phyloP scores from a whole-genome alignment of 2,888 invertebrate species.

The Pandemis cinnamomeana region DNA sequence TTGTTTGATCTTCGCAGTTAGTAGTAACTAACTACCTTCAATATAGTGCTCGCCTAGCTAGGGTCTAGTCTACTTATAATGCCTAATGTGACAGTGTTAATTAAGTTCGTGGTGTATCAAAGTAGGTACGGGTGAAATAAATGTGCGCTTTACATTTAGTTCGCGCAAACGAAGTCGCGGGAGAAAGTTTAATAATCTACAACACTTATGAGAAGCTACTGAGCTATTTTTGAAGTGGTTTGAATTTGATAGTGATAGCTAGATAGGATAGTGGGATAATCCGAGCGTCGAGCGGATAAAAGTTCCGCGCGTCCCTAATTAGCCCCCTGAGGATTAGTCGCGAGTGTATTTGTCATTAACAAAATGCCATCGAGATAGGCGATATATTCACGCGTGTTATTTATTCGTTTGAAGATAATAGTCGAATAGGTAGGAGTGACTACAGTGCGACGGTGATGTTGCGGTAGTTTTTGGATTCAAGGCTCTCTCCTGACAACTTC shows the following conservation, averaged over 20 bases:
- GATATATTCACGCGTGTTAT: constrained; percentile 11
- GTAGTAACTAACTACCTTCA: too few species aligned
- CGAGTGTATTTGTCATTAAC: constrained; percentile 24
- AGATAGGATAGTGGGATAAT: constrained; percentile 9
- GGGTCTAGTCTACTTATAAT: too few species aligned
- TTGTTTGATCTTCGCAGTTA: too few species aligned
- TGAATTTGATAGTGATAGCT: neutral
- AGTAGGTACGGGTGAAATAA: too few species aligned
- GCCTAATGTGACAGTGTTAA: too few species aligned
- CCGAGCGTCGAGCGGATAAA: constrained; percentile 20
- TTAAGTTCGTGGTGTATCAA: neutral
- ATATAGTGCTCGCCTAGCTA: too few species aligned
- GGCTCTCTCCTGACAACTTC: too few species aligned
- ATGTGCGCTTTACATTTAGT: neutral
- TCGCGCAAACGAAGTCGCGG: neutral
- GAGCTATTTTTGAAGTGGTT: neutral
- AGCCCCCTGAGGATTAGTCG: constrained; percentile 18
- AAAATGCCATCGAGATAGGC: constrained; percentile 35
- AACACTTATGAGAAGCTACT: neutral
- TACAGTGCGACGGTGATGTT: neutral
- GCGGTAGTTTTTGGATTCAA: neutral
- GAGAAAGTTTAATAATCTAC: neutral
- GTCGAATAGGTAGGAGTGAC: constrained; percentile 6
- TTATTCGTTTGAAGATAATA: constrained; percentile 2
- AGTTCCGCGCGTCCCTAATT: constrained; percentile 32